A percentile compares a stretch with the other conserved stretches of the same genome.
Evolutionary conservation across 2,797 vertebrate genomes (phyloP).

Genomic region (Paratrypauchen microcephalus): DNA sequence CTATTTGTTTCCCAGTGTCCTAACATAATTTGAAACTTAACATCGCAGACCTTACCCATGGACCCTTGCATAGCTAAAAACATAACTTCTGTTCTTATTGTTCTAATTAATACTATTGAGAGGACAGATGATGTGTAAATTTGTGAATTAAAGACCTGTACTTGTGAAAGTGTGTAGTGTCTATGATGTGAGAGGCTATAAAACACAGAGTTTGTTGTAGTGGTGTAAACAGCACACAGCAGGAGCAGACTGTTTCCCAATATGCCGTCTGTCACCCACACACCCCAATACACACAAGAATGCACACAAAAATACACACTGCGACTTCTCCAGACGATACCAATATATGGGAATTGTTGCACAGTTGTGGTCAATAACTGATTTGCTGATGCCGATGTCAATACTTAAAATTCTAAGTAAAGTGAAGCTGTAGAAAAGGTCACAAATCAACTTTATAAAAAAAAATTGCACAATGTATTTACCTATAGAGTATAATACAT

Average conservation of each 20-base stretch:
- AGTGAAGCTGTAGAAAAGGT: no score
- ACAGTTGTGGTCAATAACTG: no score
- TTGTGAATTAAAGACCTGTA: conserved; percentile 19
- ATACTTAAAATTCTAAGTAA: no score
- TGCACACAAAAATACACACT: conserved; percentile 19
- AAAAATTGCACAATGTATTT: no score
- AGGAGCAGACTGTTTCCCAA: conserved; percentile 63
- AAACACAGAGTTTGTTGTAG: conserved; percentile 87
- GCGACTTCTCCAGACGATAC: background rate
- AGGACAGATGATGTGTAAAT: conserved; percentile 28
- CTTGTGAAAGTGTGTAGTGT: background rate
- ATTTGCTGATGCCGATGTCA: no score
- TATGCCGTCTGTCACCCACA: conserved; percentile 66
- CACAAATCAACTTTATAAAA: no score
- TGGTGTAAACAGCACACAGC: conserved; percentile 78
- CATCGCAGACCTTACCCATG: background rate
- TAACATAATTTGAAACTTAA: background rate
- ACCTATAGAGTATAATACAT: no score
- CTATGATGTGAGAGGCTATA: background rate
- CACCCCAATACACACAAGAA: conserved; percentile 27
- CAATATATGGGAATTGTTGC: no score
- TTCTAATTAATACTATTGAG: background rate
- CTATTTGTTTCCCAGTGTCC: background rate
- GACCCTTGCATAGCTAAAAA: background rate
- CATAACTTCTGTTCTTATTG: background rate